Percentiles rank a stretch among this genome's conserved stretches.
Evolutionary conservation across 2,888 invertebrate species (phyloP).

Genomic region (Dynastes tityus): DNA sequence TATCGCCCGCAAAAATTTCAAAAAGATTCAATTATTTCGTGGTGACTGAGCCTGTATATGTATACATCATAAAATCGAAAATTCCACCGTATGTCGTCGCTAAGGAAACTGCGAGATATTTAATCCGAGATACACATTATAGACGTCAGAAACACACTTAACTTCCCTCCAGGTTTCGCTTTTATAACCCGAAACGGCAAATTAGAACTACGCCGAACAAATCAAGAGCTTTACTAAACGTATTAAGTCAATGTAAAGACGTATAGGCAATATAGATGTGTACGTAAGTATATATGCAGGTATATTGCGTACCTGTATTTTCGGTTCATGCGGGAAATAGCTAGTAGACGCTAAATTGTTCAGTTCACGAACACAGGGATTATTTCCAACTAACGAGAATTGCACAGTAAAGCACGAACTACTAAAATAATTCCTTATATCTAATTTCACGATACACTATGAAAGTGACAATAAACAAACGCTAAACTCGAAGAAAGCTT

Average conservation of each 20-base stretch:
- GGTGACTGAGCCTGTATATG: neutral
- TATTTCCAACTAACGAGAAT: conserved; percentile 28
- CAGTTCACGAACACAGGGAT: neutral
- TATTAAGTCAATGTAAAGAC: conserved; percentile 31
- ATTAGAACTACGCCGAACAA: conserved; percentile 35
- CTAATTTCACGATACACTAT: neutral
- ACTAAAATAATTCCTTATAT: conserved; percentile 12
- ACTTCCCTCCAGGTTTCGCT: conserved; percentile 23
- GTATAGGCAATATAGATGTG: conserved; percentile 17
- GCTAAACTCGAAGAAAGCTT: no score
- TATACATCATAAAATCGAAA: conserved; percentile 43
- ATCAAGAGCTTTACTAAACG: conserved; percentile 34
- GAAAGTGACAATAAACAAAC: conserved; percentile 2
- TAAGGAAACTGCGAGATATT: conserved; percentile 25
- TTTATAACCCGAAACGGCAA: conserved; percentile 42
- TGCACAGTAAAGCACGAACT: conserved; percentile 8
- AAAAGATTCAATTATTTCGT: no score
- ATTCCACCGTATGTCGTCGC: conserved; percentile 36
- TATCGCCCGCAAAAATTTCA: no score
- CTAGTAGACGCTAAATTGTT: neutral
- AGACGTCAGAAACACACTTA: conserved; percentile 38
- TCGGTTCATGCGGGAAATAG: conserved; percentile 4
- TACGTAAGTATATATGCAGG: conserved; percentile 1
- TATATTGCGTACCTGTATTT: conserved; percentile 2
- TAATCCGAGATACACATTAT: conserved; percentile 39